A percentile compares a stretch with the other conserved stretches of the same genome.
These are phyloP conservation scores for Malurus cyaneus DNA, from an alignment of 2,113 vertebrate genomes.

Conservation along the genomic window DNA sequence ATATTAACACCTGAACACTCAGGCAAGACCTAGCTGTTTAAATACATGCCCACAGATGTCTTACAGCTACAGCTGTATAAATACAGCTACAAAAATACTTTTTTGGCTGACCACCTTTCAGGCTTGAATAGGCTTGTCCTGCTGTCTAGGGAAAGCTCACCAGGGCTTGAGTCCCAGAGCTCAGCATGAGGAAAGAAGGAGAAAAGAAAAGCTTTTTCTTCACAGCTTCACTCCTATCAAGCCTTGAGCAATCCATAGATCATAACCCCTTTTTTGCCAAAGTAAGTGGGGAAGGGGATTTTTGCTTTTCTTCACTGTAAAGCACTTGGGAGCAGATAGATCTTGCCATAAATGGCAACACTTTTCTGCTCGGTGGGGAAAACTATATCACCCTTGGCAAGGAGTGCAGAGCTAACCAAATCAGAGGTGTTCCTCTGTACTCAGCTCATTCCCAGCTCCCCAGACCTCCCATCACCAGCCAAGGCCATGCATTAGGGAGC, in stretches of 20 bases:
- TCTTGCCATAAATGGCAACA: neutral
- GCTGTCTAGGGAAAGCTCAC: neutral
- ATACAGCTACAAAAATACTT: neutral
- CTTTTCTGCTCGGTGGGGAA: neutral
- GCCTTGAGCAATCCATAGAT: neutral
- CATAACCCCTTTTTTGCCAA: fast-evolving
- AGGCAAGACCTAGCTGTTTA: neutral
- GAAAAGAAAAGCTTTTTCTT: neutral
- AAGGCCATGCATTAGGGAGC: neutral
- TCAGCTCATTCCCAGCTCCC: neutral
- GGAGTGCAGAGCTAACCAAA: neutral
- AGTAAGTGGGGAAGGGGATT: neutral
- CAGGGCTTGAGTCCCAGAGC: neutral
- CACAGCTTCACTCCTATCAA: neutral
- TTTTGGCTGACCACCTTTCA: neutral
- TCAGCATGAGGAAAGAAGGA: neutral
- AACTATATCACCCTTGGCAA: neutral
- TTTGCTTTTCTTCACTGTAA: neutral
- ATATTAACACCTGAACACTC: neutral
- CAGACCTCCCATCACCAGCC: neutral
- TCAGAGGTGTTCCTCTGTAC: neutral
- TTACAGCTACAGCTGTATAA: neutral
- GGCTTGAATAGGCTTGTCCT: neutral
- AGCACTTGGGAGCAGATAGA: neutral
- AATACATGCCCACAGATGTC: neutral